Percentiles rank a stretch among this genome's conserved stretches.
phyloP scores from a whole-genome alignment of 2,888 invertebrate species.

The Heterodera filipjevi region DNA sequence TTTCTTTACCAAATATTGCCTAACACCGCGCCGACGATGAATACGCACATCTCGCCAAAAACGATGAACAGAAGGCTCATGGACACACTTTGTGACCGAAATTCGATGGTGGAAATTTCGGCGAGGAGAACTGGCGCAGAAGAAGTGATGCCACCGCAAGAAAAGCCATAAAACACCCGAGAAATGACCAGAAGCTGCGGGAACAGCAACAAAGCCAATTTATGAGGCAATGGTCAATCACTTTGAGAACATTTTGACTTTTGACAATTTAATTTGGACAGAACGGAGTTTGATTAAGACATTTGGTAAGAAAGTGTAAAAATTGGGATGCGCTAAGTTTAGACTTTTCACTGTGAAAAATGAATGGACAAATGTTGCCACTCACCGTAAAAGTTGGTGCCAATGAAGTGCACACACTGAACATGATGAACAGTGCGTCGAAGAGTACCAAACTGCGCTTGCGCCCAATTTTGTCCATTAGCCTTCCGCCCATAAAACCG shows the following conservation, averaged over 20 bases:
- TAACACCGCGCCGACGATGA: slow-evolving; percentile 25
- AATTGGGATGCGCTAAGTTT: neutral
- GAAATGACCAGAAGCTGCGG: neutral
- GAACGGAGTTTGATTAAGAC: no score
- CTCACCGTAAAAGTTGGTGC: slow-evolving; percentile 11
- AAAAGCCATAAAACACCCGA: neutral
- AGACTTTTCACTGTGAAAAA: neutral
- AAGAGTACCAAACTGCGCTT: slow-evolving; percentile 21
- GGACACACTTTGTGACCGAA: slow-evolving; percentile 13
- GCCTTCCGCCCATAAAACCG: slow-evolving; percentile 10
- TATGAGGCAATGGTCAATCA: no score
- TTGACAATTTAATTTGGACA: no score
- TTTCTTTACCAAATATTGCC: slow-evolving; percentile 26
- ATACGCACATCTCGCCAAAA: slow-evolving; percentile 26
- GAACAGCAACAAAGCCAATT: neutral
- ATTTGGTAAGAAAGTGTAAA: no score
- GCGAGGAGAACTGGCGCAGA: slow-evolving; percentile 18
- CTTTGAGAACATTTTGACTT: neutral
- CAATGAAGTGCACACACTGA: slow-evolving; percentile 8
- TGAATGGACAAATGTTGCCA: neutral
- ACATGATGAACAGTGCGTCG: slow-evolving; percentile 13
- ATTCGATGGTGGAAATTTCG: slow-evolving; percentile 22
- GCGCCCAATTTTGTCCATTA: slow-evolving; percentile 14
- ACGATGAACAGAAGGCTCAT: slow-evolving; percentile 23
- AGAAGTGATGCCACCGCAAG: slow-evolving; percentile 22